Evolutionary conservation across 2,888 invertebrate genomes (phyloP), one percentile per base, ranked within the genome.

Genomic region (Stenurella melanura): DNA sequence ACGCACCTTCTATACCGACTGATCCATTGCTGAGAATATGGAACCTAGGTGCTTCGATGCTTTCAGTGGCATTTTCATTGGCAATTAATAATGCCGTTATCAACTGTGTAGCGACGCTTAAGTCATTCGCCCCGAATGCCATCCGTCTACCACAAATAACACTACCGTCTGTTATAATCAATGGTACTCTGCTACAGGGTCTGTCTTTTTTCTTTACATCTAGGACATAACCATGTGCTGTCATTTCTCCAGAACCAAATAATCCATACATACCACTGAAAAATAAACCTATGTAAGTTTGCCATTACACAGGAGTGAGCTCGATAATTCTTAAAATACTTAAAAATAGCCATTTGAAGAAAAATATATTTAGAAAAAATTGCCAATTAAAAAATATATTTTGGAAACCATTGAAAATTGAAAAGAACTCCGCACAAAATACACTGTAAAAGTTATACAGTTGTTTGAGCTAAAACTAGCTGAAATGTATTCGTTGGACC

Each of bases 201-300:
- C 81, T 79, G 17, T 79, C 77, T 73, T 83, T 82, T 54, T 81
- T 80, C 74, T 86, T 85, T 4, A 85, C 82, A 81, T 93, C 93
- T 72, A 92, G 81, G 12, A 92, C 86, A 82, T 92, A 93, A 18
- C 93, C 93, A 67, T 89, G 89, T 0, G 86, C 82, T 1, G 91
- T 91, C 85, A 91, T 86, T 76, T 91, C 87, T 73, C 90, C 88
- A 5, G 91, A 90, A 54, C 93, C 92, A 80, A 93, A 90, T 68
- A 91, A 87, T 34, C 89, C 87, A 82, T 91, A 91, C 84, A 93
- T 88, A 57, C 93, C 93, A 42, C 93, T 93, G 75, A 75, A 86
- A 85, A 73, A 17, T n/a, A 38, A 15, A 57, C 17, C 19, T 1
- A 68, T 10, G 9, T 34, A 34, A 34, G 7, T 34, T 34, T 34